A percentile compares a stretch with the other conserved stretches of the same genome.
Evolutionary conservation across 2,888 invertebrate genomes (phyloP).

Genomic region (Orthonevra nobilis): DNA sequence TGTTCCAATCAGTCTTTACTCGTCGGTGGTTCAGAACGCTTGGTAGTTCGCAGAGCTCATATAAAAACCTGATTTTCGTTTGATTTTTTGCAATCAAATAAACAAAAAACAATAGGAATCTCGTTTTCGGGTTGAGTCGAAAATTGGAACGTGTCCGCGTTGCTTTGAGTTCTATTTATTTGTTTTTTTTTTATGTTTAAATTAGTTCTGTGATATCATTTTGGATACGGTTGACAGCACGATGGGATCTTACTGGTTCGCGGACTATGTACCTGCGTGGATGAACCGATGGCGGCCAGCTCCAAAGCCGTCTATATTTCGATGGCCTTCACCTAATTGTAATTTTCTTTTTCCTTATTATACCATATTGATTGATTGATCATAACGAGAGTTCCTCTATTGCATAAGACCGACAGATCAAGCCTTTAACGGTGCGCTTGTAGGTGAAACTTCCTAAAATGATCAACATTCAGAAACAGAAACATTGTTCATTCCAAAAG

Average conservation of each 20-base stretch:
- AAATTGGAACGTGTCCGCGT: conserved; percentile 3
- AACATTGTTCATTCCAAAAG: conserved; percentile 7
- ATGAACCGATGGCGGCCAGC: conserved; percentile 76
- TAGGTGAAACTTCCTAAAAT: conserved; percentile 41
- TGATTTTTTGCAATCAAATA: not conserved
- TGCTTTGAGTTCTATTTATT: conserved; percentile 6
- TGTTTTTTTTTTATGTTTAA: conserved; percentile 22
- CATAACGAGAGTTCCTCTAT: not conserved
- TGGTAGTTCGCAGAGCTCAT: conserved; percentile 2
- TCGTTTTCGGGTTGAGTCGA: conserved; percentile 12
- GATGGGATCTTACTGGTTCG: conserved; percentile 74
- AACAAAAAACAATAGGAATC: conserved; percentile 1
- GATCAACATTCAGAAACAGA: too few relatives aligned
- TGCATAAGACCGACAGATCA: not conserved
- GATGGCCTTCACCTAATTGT: conserved; percentile 59
- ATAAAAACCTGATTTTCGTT: conserved; percentile 10
- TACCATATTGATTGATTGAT: conserved; percentile 14
- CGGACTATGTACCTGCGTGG: conserved; percentile 76
- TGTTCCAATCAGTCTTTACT: conserved; percentile 49
- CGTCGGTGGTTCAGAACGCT: conserved; percentile 38
- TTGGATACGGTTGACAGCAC: not conserved
- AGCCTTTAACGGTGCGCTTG: conserved; percentile 3
- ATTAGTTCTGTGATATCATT: conserved; percentile 45
- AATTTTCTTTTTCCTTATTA: conserved; percentile 8
- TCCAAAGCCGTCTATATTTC: conserved; percentile 40